Conservation (phyloP, 1,140 invertebrate species). For the Holotrichia oblita region DNA sequence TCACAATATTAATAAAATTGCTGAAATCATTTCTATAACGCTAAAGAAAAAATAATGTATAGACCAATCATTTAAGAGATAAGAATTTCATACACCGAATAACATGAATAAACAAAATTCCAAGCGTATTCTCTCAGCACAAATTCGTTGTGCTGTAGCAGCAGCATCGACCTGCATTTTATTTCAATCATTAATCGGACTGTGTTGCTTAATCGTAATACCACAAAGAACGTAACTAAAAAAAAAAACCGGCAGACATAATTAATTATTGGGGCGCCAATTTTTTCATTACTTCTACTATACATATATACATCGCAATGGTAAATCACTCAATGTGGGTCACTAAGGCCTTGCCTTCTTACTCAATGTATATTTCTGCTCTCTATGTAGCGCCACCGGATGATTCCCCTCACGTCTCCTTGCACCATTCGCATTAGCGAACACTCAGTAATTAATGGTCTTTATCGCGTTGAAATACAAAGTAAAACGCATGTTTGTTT, state of each 20-base stretch:
- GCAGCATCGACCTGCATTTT: conserved; percentile 4
- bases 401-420: neutral
- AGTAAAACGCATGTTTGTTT: neutral
- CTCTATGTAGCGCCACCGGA: conserved; percentile 22
- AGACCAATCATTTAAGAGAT: no score
- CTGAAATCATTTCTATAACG: no score
- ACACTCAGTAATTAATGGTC: neutral
- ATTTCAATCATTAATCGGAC: conserved; percentile 8
- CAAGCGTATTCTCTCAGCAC: neutral
- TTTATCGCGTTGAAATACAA: conserved; percentile 9
- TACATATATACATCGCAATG: conserved; percentile 6
- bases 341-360: conserved; percentile 23
- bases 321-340: conserved; percentile 24
- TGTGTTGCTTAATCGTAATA: conserved; percentile 25
- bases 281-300: conserved; percentile 32
- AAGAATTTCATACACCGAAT: neutral
- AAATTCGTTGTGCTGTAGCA: conserved; percentile 2
- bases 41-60: no score
- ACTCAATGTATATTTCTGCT: conserved; percentile 34
- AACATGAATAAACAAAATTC: conserved; percentile 12
- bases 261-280: conserved; percentile 36
- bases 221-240: neutral
- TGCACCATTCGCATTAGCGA: neutral
- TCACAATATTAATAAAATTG: no score
- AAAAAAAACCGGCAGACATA: conserved; percentile 25